Percentiles rank a stretch among this genome's conserved stretches.
phyloP scores from a whole-genome alignment of 1,140 invertebrate species.

The Dufourea novaeangliae region DNA sequence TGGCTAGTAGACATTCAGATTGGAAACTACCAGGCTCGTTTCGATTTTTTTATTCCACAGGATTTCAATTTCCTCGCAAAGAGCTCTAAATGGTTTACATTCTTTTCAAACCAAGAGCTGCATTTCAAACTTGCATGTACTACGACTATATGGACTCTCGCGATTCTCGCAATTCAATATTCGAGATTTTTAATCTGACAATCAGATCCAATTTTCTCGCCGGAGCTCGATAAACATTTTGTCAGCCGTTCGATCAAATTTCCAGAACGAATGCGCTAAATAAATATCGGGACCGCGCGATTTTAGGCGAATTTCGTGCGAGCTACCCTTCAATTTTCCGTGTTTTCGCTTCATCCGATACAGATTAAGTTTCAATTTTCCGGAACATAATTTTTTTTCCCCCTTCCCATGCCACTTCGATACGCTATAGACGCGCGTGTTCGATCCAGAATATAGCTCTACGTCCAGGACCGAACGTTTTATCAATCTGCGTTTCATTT shows the following conservation, averaged over 20 bases:
- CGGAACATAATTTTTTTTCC: background rate
- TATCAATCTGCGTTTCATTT: slow-evolving; percentile 8
- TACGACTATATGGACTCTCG: too few relatives aligned
- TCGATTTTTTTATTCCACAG: too few relatives aligned
- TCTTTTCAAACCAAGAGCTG: too few relatives aligned
- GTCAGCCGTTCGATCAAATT: background rate
- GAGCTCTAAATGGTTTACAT: too few relatives aligned
- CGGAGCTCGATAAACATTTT: background rate
- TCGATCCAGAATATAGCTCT: background rate
- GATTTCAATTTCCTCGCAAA: too few relatives aligned
- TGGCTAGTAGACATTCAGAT: too few relatives aligned
- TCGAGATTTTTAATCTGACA: too few relatives aligned
- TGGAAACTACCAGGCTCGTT: too few relatives aligned
- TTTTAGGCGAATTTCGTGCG: background rate
- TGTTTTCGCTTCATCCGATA: background rate
- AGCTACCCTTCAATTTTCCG: background rate
- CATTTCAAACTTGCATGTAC: too few relatives aligned
- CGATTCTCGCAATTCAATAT: background rate
- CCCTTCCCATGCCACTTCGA: background rate
- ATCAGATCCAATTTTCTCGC: background rate
- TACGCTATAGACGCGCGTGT: background rate
- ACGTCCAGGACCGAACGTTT: background rate
- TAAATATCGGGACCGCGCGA: background rate
- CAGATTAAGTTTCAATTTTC: slow-evolving; percentile 17
- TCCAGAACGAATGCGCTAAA: background rate